Base-by-base conservation (phyloP, 2,888 invertebrate species). In the Clunio marinus region DNA sequence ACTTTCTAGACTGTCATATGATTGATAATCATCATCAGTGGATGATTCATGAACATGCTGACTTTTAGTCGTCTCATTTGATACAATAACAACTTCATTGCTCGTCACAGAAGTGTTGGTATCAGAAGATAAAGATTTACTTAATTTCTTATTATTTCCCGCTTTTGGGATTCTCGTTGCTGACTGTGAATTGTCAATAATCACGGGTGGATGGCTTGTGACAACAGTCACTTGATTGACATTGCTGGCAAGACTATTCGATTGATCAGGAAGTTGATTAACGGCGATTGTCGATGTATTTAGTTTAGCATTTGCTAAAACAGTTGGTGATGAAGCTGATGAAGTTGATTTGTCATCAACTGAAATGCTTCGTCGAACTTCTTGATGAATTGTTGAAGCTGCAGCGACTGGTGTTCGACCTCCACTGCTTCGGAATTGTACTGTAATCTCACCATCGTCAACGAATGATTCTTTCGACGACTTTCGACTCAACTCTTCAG, bases 211-310 rank as follows among this genome's bases (percentile, higher is more conserved):
- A 78, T 92, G 92, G 8, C 80, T 82, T 60, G 89, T 91, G 63
- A 92, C 91, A 35, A 92, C 91, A 1, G 91, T 91, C 69, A 91
- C 89, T 74, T 88, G 88, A 68, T 88, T 89, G 62, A 88, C 85
- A 71, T 86, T 86, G 37, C 88, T 85, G 1, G 87, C 87, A 72
- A 90, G 80, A 73, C 89, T 88, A 78, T 90, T 90, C n/a, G 86
- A 86, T 70, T 82, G 79, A 74, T 86, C 83, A 55, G 83, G 82
- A 73, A 80, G 75, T 69, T 69, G 82, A 65, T 78, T 79, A 15
- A 79, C 77, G 25, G 80, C 78, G 32, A 79, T 76, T 35, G 76
- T 72, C 17, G 78, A 78, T 28, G 78, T 77, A 69, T 76, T 78
- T 1, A 66, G 35, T 20, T 55, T 27, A 35, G 13, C 22, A 22